A percentile compares a stretch with the other conserved stretches of the same genome.
phyloP scores from a whole-genome alignment of 2,797 vertebrate species.

The Notoglanidium macrostoma region DNA sequence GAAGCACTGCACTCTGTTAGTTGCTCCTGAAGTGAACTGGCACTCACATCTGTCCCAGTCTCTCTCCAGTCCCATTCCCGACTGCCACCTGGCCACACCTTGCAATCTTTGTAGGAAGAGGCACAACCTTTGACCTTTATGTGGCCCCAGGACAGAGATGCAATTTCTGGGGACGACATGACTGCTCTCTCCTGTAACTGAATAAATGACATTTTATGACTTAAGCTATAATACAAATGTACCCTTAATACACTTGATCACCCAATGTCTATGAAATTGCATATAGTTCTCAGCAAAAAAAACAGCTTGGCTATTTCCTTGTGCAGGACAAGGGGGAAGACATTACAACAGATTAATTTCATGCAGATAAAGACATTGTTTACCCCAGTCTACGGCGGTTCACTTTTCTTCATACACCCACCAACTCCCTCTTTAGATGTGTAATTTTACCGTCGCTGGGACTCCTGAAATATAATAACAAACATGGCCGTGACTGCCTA shows the following conservation, averaged over 20 bases:
- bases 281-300: too few species aligned
- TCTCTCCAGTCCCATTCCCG: conserved; percentile 94
- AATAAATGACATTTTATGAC: not conserved
- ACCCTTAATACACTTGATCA: too few species aligned
- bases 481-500: conserved; percentile 2
- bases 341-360: not conserved
- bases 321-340: too few species aligned
- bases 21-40: not conserved
- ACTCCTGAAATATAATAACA: not conserved
- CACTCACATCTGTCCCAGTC: conserved; percentile 90
- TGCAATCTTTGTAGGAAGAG: conserved; percentile 90
- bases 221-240: not conserved
- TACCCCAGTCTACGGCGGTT: not conserved
- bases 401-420: too few species aligned
- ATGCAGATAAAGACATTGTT: not conserved
- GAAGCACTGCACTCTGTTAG: not conserved
- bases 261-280: too few species aligned
- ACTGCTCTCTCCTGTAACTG: not conserved
- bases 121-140: conserved; percentile 88
- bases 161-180: conserved; percentile 92
- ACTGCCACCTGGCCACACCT: conserved; percentile 95
- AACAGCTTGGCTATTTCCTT: too few species aligned
- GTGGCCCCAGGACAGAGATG: conserved; percentile 89
- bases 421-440: not conserved
- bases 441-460: too few species aligned